These are phyloP conservation scores for Mongoloraphidia duomilia DNA, from an alignment of 2,888 invertebrate species.

Conservation along the genomic window DNA sequence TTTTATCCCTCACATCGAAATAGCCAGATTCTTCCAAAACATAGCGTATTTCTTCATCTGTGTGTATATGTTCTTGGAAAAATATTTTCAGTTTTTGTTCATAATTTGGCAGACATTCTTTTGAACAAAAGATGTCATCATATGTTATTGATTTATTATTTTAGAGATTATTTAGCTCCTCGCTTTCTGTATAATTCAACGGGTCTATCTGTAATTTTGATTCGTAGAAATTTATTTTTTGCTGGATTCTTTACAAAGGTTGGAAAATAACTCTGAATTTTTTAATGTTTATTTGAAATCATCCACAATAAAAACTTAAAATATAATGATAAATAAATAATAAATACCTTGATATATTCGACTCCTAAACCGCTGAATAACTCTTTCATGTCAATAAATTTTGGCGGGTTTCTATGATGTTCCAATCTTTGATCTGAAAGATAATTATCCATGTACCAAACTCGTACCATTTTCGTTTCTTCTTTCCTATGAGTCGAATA, in stretches of 20 bases:
- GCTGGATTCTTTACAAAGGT: too few species aligned
- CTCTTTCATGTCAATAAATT: slow-evolving; percentile 50
- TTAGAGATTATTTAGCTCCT: slow-evolving; percentile 50
- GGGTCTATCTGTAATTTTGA: slow-evolving; percentile 53
- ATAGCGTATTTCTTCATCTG: slow-evolving; percentile 91
- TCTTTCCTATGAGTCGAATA: too few species aligned
- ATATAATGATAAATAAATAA: too few species aligned
- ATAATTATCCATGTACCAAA: slow-evolving; percentile 72
- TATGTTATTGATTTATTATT: slow-evolving; percentile 65
- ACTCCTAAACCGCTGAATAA: slow-evolving; percentile 65
- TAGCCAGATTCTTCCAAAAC: slow-evolving; percentile 84
- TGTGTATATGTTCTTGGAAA: slow-evolving; percentile 85
- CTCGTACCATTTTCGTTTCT: slow-evolving; percentile 78
- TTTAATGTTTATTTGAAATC: too few species aligned
- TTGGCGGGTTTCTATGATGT: slow-evolving; percentile 66
- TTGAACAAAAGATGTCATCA: slow-evolving; percentile 74
- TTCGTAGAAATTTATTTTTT: too few species aligned
- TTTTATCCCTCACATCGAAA: too few species aligned
- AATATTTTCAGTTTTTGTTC: slow-evolving; percentile 79
- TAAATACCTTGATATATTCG: slow-evolving; percentile 68
- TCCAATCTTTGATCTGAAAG: slow-evolving; percentile 65
- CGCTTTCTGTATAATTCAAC: slow-evolving; percentile 46
- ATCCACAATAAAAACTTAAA: too few species aligned
- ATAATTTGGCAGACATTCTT: slow-evolving; percentile 66
- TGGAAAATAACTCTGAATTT: too few species aligned